These are phyloP conservation scores for Arctia plantaginis DNA, from an alignment of 2,888 invertebrate genomes.

Conservation along the genomic window DNA sequence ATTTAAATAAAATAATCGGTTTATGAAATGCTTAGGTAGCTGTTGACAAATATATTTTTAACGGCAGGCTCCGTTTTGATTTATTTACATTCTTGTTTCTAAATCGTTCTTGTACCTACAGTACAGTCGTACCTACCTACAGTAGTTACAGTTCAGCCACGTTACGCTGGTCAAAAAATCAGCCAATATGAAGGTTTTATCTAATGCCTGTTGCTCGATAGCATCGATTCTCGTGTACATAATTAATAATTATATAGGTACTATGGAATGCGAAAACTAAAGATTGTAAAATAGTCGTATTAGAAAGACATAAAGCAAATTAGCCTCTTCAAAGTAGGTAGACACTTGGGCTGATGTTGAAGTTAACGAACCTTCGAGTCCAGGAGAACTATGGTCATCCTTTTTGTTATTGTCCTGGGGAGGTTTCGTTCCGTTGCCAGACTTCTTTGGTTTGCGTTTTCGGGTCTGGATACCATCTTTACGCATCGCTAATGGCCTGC, in stretches of 20 bases:
- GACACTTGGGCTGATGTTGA: not conserved
- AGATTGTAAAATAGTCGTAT: not conserved
- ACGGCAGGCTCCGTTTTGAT: no score
- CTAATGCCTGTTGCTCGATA: no score
- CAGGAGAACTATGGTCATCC: slow-evolving; percentile 80
- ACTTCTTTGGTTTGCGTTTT: slow-evolving; percentile 96
- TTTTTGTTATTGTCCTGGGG: slow-evolving; percentile 76
- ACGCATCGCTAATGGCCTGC: slow-evolving; percentile 96
- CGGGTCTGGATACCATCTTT: slow-evolving; percentile 98
- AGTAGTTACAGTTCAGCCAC: no score
- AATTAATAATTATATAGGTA: not conserved
- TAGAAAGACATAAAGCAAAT: not conserved
- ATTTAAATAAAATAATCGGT: not conserved
- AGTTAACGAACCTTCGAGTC: slow-evolving; percentile 68
- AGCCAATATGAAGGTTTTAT: not conserved
- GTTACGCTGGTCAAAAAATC: not conserved
- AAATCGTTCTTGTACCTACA: no score
- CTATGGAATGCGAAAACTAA: not conserved
- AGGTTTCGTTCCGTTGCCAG: slow-evolving; percentile 83
- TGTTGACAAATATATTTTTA: no score
- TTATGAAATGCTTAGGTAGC: not conserved
- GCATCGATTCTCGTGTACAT: not conserved
- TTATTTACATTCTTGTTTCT: no score
- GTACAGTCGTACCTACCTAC: no score
- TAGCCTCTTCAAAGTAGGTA: not conserved